Conservation (phyloP, 1,140 invertebrate species). For the Lasioglossum albipes region DNA sequence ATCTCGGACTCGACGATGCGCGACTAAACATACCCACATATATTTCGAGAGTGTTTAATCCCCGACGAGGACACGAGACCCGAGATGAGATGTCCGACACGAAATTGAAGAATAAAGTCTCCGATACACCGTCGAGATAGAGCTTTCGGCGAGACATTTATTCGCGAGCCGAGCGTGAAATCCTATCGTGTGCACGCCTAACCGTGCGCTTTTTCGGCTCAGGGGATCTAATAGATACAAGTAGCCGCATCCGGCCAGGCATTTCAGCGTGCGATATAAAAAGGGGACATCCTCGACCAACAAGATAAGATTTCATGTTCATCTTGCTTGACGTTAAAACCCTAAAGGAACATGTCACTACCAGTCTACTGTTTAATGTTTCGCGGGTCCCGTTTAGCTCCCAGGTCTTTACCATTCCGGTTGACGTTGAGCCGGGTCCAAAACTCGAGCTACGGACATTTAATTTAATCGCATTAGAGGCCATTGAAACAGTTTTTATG, state of each 20-base stretch:
- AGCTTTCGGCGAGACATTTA: slow-evolving; percentile 53
- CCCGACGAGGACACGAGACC: slow-evolving; percentile 7
- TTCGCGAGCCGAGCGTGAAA: slow-evolving; percentile 28
- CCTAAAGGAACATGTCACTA: slow-evolving; percentile 1
- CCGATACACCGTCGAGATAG: slow-evolving; percentile 49
- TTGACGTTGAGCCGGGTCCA: not conserved
- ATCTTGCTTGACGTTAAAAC: slow-evolving; percentile 10
- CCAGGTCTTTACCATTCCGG: not conserved
- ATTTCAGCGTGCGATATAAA: not conserved
- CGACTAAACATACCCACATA: not conserved
- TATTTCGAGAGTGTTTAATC: slow-evolving; percentile 49
- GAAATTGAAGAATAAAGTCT: slow-evolving; percentile 11
- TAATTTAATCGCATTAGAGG: not conserved
- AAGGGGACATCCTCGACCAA: not conserved
- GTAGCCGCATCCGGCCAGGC: slow-evolving; percentile 3
- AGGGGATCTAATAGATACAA: slow-evolving; percentile 39
- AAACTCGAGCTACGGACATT: too few species aligned
- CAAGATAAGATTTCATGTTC: slow-evolving; percentile 22
- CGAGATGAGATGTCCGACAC: slow-evolving; percentile 28
- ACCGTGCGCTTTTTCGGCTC: not conserved
- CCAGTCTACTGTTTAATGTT: not conserved
- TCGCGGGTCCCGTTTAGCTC: not conserved
- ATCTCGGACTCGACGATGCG: not conserved
- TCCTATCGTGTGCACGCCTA: not conserved
- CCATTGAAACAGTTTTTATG: too few species aligned